Conservation (phyloP, 2,888 invertebrate species). For the Agriopis marginaria region DNA sequence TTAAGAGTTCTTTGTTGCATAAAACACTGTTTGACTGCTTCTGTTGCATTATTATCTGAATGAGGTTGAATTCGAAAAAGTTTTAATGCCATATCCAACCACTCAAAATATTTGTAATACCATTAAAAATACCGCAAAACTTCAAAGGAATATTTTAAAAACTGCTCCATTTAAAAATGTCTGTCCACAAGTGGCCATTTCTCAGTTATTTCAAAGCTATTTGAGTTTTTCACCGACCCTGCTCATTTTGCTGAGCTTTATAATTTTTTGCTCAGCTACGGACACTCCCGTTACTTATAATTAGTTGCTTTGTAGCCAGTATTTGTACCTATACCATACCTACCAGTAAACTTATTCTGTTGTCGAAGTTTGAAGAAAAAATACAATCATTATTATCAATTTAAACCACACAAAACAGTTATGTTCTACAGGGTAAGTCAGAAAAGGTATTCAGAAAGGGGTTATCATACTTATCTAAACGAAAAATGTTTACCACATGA, state of each 20-base stretch:
- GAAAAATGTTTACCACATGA: too few relatives aligned
- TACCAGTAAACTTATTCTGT: too few relatives aligned
- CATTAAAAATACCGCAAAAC: constrained; percentile 1
- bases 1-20: too few relatives aligned
- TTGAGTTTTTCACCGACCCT: constrained; percentile 52
- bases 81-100: background rate
- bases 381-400: too few relatives aligned
- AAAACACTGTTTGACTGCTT: background rate
- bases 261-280: constrained; percentile 45
- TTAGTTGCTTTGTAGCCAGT: too few relatives aligned
- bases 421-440: too few relatives aligned
- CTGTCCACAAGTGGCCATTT: constrained; percentile 38
- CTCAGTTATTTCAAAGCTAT: constrained; percentile 52
- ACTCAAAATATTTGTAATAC: constrained; percentile 12
- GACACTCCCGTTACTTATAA: constrained; percentile 35
- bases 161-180: constrained; percentile 24
- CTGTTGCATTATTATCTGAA: background rate
- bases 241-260: constrained; percentile 40
- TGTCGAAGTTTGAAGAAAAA: too few relatives aligned
- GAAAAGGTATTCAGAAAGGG: too few relatives aligned
- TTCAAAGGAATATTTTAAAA: constrained; percentile 27
- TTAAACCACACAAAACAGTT: too few relatives aligned
- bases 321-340: background rate
- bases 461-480: too few relatives aligned
- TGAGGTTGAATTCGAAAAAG: background rate